phyloP scores from a whole-genome alignment of 2,797 vertebrate genomes.

The Cottoperca gobio region DNA sequence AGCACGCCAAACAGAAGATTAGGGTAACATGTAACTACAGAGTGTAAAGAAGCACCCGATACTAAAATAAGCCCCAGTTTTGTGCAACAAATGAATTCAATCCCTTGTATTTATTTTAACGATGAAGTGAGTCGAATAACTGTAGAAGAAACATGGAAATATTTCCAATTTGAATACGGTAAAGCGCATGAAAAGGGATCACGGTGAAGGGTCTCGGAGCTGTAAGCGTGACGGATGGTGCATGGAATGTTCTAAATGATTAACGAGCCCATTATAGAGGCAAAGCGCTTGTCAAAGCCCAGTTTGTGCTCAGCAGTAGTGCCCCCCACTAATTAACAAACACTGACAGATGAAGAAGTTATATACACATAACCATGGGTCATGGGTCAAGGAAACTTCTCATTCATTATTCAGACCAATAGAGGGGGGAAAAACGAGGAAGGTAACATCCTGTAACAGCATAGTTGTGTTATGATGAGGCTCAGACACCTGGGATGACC shows the following conservation, averaged over 20 bases:
- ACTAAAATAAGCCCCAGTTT: background rate
- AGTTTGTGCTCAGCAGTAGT: constrained; percentile 33
- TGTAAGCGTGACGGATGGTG: constrained; percentile 63
- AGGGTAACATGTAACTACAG: background rate
- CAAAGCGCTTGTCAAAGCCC: constrained; percentile 58
- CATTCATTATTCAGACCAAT: constrained; percentile 72
- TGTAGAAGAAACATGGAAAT: background rate
- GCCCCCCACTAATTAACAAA: constrained; percentile 73
- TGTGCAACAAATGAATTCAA: background rate
- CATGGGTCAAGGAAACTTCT: constrained; percentile 69
- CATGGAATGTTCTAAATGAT: constrained; percentile 74
- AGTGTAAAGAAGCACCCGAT: background rate
- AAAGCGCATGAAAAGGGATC: background rate
- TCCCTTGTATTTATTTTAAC: background rate
- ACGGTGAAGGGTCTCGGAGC: constrained; percentile 44
- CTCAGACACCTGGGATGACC: background rate
- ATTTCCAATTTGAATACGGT: background rate
- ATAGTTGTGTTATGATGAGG: background rate
- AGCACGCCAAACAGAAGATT: background rate
- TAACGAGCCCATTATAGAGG: constrained; percentile 65
- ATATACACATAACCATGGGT: constrained; percentile 52
- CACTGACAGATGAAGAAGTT: constrained; percentile 73
- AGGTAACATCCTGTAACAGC: background rate
- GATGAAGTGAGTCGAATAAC: background rate
- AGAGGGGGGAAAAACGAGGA: constrained; percentile 11